Conservation (phyloP, 2,888 invertebrate species). For the Laothoe populi region DNA sequence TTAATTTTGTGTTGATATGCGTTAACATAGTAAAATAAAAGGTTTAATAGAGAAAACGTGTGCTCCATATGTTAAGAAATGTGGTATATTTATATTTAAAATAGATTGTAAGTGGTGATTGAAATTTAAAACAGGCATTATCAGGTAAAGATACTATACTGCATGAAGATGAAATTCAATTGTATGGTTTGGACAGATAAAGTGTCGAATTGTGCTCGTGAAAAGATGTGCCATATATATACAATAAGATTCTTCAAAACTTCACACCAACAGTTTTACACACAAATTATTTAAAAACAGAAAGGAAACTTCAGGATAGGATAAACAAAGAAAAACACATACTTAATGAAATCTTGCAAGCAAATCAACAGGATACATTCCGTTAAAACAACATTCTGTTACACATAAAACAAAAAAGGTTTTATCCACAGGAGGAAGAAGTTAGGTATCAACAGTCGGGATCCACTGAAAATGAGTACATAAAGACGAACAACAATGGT, state of each 20-base stretch:
- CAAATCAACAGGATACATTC: constrained; percentile 1
- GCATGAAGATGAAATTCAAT: no score
- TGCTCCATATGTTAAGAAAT: no score
- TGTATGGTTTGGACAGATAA: no score
- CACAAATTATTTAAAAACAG: background rate
- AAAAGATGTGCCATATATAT: background rate
- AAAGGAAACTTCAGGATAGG: background rate
- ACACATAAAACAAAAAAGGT: background rate
- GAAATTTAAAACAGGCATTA: no score
- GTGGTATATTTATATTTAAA: no score
- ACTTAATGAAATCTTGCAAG: constrained; percentile 4
- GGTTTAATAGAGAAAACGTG: no score
- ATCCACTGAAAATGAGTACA: constrained; percentile 8
- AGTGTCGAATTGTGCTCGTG: background rate
- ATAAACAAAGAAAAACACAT: background rate
- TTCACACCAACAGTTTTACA: background rate
- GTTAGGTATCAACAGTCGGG: constrained; percentile 1
- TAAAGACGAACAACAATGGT: constrained; percentile 10
- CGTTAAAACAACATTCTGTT: constrained; percentile 9
- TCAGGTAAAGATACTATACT: no score
- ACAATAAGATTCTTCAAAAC: constrained; percentile 2
- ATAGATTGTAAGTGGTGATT: no score
- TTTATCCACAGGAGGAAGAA: background rate
- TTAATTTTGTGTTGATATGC: no score
- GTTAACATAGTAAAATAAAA: no score